phyloP scores from a whole-genome alignment of 2,113 vertebrate species.

The Phoenicopterus ruber region DNA sequence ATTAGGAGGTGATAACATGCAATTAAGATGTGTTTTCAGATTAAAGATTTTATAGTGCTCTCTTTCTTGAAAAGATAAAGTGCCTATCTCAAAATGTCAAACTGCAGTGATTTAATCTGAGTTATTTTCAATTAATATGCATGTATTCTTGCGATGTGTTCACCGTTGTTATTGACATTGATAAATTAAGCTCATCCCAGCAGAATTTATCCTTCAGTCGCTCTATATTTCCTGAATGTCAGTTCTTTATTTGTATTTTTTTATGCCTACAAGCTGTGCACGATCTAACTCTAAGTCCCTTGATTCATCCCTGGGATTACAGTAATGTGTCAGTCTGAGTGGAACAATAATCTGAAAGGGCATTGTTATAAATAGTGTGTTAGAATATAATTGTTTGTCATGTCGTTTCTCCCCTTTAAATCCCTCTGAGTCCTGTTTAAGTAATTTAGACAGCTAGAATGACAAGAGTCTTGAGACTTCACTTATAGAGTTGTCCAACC shows the following conservation, averaged over 20 bases:
- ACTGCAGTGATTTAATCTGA: slow-evolving; percentile 94
- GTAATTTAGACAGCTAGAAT: slow-evolving; percentile 86
- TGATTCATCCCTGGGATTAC: slow-evolving; percentile 79
- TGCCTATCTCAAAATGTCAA: slow-evolving; percentile 96
- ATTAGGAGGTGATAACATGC: slow-evolving; percentile 99
- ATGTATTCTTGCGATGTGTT: slow-evolving; percentile 87
- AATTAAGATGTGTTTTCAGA: slow-evolving; percentile 98
- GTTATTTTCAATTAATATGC: slow-evolving; percentile 99
- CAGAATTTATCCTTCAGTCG: slow-evolving; percentile 86
- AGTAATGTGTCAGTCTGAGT: slow-evolving; percentile 79
- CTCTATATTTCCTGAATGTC: slow-evolving; percentile 91
- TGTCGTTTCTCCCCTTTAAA: slow-evolving; percentile 84
- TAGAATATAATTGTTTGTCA: slow-evolving; percentile 92
- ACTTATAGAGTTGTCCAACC: slow-evolving; percentile 85
- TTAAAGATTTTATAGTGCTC: slow-evolving; percentile 89
- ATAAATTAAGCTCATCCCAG: slow-evolving; percentile 94
- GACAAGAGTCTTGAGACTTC: slow-evolving; percentile 88
- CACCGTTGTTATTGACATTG: slow-evolving; percentile 91
- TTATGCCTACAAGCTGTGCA: slow-evolving; percentile 77
- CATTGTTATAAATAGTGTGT: slow-evolving; percentile 87
- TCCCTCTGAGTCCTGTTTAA: slow-evolving; percentile 84
- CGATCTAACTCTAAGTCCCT: slow-evolving; percentile 74
- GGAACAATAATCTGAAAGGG: slow-evolving; percentile 82
- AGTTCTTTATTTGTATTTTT: slow-evolving; percentile 74
- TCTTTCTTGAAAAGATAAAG: slow-evolving; percentile 95